Conservation (phyloP, 1,140 invertebrate genomes). For the Phenacoccus solenopsis region DNA sequence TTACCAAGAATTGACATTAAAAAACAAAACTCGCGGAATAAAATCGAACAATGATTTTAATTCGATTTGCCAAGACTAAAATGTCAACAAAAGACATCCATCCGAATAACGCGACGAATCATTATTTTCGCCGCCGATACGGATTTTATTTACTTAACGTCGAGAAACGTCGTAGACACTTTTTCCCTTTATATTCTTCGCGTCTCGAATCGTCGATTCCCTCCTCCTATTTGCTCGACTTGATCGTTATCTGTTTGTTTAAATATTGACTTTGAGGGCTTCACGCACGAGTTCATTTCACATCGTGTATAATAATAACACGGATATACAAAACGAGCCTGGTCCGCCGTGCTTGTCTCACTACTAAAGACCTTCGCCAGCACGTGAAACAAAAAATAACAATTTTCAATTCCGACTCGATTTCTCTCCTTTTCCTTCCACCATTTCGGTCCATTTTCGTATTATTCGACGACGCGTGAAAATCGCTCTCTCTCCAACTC, state of each 20-base stretch:
- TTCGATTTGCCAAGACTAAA: not conserved
- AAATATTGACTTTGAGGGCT: not conserved
- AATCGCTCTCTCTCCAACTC: no score
- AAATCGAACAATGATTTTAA: not conserved
- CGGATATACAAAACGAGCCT: not conserved
- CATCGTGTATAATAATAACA: not conserved
- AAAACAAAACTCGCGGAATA: not conserved
- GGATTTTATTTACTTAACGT: not conserved
- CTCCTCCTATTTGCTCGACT: not conserved
- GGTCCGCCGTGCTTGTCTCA: not conserved
- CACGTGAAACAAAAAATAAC: not conserved
- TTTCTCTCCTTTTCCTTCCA: not conserved
- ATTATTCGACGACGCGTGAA: no score
- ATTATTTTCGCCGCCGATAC: not conserved
- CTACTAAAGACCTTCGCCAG: not conserved
- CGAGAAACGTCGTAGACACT: not conserved
- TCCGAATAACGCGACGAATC: not conserved
- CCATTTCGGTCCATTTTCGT: no score
- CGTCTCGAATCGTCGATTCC: not conserved
- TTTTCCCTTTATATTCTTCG: not conserved
- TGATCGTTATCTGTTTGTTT: constrained; percentile 2
- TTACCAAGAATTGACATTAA: not conserved
- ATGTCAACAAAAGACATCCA: not conserved
- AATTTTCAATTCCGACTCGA: not conserved
- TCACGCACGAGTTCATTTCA: not conserved